Conservation (phyloP, 2,113 vertebrate genomes). For the Pygoscelis adeliae region DNA sequence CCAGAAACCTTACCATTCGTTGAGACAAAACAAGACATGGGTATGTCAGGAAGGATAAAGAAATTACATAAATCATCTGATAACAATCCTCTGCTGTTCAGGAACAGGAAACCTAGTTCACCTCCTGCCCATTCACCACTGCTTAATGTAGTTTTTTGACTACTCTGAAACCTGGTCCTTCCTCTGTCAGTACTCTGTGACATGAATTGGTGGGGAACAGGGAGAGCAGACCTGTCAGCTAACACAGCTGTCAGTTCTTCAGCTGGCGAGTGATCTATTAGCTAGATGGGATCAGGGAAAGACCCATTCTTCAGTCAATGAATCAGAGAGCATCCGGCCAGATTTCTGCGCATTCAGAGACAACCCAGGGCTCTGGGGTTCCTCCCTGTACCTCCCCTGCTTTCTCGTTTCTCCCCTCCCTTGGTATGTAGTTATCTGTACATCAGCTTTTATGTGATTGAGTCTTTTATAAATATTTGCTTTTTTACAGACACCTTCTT, state of each 20-base stretch:
- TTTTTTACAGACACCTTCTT: not conserved
- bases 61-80: not conserved
- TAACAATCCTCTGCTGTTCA: not conserved
- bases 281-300: not conserved
- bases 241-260: not conserved
- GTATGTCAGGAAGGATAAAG: not conserved
- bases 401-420: not conserved
- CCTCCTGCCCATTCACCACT: not conserved
- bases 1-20: not conserved
- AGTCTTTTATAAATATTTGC: not conserved
- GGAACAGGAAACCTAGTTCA: not conserved
- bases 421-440: not conserved
- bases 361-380: not conserved
- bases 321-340: not conserved
- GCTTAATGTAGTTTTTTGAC: not conserved
- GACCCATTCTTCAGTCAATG: not conserved
- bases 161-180: not conserved
- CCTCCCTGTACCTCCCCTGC: not conserved
- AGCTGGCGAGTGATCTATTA: not conserved
- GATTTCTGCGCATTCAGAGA: not conserved
- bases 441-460: not conserved
- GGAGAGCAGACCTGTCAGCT: not conserved
- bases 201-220: not conserved
- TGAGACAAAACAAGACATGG: not conserved
- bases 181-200: not conserved